phyloP scores from a whole-genome alignment of 2,888 invertebrate genomes.

The Sarcophaga carnaria region DNA sequence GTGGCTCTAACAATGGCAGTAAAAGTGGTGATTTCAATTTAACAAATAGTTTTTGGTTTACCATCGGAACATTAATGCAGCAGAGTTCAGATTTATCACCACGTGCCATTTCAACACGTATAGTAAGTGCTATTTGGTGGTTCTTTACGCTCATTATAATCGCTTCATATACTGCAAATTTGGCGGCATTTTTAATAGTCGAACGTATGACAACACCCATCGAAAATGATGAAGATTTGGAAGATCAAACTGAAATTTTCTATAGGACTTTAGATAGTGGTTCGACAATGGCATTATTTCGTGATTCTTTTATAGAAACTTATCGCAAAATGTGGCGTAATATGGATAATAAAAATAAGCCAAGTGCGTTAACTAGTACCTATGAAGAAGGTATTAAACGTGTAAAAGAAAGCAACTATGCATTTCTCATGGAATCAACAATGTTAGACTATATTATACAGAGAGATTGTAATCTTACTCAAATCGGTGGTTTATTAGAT shows the following conservation, averaged over 20 bases:
- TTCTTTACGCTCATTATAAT: slow-evolving; percentile 95
- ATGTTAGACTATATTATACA: slow-evolving; percentile 92
- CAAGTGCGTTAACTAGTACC: slow-evolving; percentile 87
- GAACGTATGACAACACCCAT: slow-evolving; percentile 94
- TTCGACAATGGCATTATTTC: slow-evolving; percentile 94
- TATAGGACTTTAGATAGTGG: slow-evolving; percentile 93
- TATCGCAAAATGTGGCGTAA: slow-evolving; percentile 92
- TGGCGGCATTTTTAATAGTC: slow-evolving; percentile 95
- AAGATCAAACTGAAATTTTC: slow-evolving; percentile 90
- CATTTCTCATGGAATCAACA: slow-evolving; percentile 94
- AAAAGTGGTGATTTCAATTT: slow-evolving; percentile 84
- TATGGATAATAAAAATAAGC: slow-evolving; percentile 87
- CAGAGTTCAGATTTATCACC: slow-evolving; percentile 92
- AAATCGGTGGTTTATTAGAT: slow-evolving; percentile 92
- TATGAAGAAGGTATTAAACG: slow-evolving; percentile 90
- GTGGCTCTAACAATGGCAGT: slow-evolving; percentile 13
- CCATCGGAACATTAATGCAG: slow-evolving; percentile 94
- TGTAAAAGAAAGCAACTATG: slow-evolving; percentile 91
- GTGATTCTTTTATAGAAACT: slow-evolving; percentile 90
- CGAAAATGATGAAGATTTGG: slow-evolving; percentile 92
- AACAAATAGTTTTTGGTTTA: slow-evolving; percentile 93
- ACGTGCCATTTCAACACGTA: slow-evolving; percentile 86
- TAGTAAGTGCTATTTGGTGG: slow-evolving; percentile 95
- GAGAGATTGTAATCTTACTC: slow-evolving; percentile 92
- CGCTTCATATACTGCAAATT: slow-evolving; percentile 94